Base-by-base conservation (phyloP, 2,888 invertebrate species). In the Ophion ventricosus region DNA sequence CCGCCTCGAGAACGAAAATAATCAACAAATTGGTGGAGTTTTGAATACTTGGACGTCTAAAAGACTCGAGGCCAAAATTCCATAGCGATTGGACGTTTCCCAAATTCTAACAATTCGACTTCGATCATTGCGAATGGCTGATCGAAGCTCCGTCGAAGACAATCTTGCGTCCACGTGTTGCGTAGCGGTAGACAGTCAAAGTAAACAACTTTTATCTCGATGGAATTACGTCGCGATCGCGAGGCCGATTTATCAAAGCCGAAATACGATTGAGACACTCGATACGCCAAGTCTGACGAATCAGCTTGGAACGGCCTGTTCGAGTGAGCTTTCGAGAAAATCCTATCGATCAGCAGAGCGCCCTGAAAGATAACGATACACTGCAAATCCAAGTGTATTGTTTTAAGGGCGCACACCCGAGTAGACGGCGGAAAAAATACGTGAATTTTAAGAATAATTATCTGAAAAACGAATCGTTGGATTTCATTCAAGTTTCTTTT, bases 331-430 rank as follows among this genome's bases (percentile, higher is more conserved):
- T 11, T 23, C 0, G 23, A 14, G 2, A 25, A 10, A 7, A 35
- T 7, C 17, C 4, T 14, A 25, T 67, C 67, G 49, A 49, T 67
- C 67, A 67, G 67, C 67, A 49, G 67, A 49, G 49, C 49, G 25
- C 1, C 14, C 43, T 11, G 67, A 49, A 67, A 10, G 2, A 43
- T 23, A 43, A 25, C 7, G 43, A 14, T 14, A 49, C 17, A 2
- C 2, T 43, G n/a, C n/a, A n/a, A n/a, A n/a, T n/a, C n/a, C n/a
- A n/a, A n/a, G n/a, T n/a, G n/a, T n/a, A n/a, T n/a, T n/a, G n/a
- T n/a, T n/a, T n/a, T n/a, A n/a, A n/a, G n/a, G n/a, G n/a, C n/a
- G n/a, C n/a, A n/a, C n/a, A n/a, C n/a, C n/a, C n/a, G n/a, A n/a
- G n/a, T n/a, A n/a, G n/a, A n/a, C n/a, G n/a, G n/a, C n/a, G n/a